Conservation (phyloP, 2,797 vertebrate species). For the Sorex maritimensis region DNA sequence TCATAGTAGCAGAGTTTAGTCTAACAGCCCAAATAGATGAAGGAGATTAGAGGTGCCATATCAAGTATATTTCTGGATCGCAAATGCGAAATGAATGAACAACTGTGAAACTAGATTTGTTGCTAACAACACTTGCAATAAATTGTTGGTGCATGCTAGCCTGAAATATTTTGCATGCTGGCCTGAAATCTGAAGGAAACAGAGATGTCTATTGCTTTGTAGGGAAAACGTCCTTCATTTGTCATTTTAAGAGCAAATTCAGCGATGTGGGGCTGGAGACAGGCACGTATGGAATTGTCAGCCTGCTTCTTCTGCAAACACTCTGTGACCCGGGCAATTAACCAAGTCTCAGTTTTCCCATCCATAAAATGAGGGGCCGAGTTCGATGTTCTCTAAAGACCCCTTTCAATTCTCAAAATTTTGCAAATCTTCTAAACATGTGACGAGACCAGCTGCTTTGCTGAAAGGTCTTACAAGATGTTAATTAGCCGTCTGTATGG, state of each 20-base stretch:
- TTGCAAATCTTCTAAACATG: conserved; percentile 80
- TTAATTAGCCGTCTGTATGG: conserved; percentile 83
- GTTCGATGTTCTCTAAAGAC: conserved; percentile 76
- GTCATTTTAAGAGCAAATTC: conserved; percentile 61
- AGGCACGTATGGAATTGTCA: conserved; percentile 32
- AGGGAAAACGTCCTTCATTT: conserved; percentile 26
- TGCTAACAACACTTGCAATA: neutral
- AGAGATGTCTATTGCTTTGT: neutral
- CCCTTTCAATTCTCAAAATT: conserved; percentile 78
- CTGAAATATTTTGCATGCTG: conserved; percentile 34
- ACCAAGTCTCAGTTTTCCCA: conserved; percentile 84
- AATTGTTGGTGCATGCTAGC: neutral
- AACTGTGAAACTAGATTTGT: conserved; percentile 1
- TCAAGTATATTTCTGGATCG: conserved; percentile 64
- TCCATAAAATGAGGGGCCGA: conserved; percentile 84
- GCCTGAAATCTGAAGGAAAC: conserved; percentile 49
- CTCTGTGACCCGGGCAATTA: conserved; percentile 74
- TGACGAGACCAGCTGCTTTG: conserved; percentile 83
- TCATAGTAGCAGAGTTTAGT: conserved; percentile 64
- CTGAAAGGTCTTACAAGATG: conserved; percentile 83
- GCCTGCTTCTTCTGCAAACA: conserved; percentile 47
- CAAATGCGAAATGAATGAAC: conserved; percentile 22
- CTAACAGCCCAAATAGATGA: conserved; percentile 46
- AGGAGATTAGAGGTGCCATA: conserved; percentile 62
- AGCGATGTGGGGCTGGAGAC: conserved; percentile 42